Base-by-base conservation (phyloP, 2,888 invertebrate species). In the Zaprionus obscuricornis region DNA sequence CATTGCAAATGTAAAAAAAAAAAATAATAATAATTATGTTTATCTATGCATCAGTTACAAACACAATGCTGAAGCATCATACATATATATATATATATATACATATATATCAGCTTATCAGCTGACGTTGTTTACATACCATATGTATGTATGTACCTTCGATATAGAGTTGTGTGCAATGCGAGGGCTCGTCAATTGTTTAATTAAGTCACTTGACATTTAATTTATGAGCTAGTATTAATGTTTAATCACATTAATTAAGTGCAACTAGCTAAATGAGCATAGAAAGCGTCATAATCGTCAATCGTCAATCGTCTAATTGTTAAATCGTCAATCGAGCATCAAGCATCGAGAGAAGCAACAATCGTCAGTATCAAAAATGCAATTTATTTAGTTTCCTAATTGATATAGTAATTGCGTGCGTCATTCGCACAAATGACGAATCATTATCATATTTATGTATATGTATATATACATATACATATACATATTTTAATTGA, bases 201-300 rank as follows among this genome's bases (percentile, higher is more conserved):
- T 83, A 78, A 76, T 76, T 79, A 76, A 79, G 36, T 54, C 26
- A 63, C 57, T 79, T 58, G 66, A 50, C 77, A 75, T 59, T 69
- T 73, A 50, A 69, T 79, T 79, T 74, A 74, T 54, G 57, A 40
- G 16, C 34, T 2, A 20, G 37, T 17, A 55, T 50, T 62, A 55
- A 36, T 51, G 47, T 52, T 49, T 55, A 66, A 62, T 71, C 54
- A 37, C 46, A 37, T 43, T 50, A 49, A 51, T 45, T 59, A 37
- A 42, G 31, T 43, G 33, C 66, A 40, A 50, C 64, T 66, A 52
- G 22, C 34, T 24, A 27, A 50, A 36, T 42, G 49, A 17, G 8
- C 54, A 37, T n/a, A n/a, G n/a, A n/a, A n/a, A n/a, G n/a, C n/a
- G n/a, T n/a, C n/a, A n/a, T n/a, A 24, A 42, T 18, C 13, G 11